These are phyloP conservation scores for Podiceps cristatus DNA, from an alignment of 2,113 vertebrate genomes.

Conservation along the genomic window DNA sequence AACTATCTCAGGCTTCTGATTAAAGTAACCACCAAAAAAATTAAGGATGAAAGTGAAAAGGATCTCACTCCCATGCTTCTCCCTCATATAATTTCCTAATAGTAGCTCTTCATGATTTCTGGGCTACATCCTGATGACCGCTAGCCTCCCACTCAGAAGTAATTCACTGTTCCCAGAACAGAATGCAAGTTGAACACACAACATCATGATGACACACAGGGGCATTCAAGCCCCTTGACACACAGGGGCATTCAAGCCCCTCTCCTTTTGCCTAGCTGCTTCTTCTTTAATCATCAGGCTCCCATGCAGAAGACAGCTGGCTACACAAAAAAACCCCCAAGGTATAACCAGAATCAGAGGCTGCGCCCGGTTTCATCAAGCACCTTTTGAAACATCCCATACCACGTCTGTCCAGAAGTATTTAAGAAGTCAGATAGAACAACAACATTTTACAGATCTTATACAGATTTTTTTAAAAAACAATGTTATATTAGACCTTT, in stretches of 20 bases:
- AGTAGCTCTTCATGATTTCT: not conserved
- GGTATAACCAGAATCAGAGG: not conserved
- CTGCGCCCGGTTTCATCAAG: not conserved
- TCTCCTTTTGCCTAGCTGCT: not conserved
- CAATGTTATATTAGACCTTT: not conserved
- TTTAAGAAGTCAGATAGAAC: not conserved
- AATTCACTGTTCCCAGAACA: rapidly evolving
- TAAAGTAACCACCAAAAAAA: not conserved
- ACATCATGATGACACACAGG: not conserved
- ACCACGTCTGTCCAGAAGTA: not conserved
- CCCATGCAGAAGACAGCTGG: not conserved
- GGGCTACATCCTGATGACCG: not conserved
- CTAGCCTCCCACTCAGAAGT: not conserved
- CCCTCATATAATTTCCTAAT: not conserved
- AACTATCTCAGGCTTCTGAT: not conserved
- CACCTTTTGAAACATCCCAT: not conserved
- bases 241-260: not conserved
- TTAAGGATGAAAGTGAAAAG: not conserved
- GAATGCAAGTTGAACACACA: not conserved
- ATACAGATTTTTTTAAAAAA: not conserved
- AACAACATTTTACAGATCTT: not conserved
- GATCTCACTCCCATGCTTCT: not conserved
- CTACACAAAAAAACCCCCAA: not conserved
- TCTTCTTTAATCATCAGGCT: not conserved
- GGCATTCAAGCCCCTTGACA: not conserved